Percentiles rank a stretch among this genome's conserved stretches.
These are phyloP conservation scores for Melieria picta DNA, from an alignment of 2,888 invertebrate genomes.

Conservation along the genomic window DNA sequence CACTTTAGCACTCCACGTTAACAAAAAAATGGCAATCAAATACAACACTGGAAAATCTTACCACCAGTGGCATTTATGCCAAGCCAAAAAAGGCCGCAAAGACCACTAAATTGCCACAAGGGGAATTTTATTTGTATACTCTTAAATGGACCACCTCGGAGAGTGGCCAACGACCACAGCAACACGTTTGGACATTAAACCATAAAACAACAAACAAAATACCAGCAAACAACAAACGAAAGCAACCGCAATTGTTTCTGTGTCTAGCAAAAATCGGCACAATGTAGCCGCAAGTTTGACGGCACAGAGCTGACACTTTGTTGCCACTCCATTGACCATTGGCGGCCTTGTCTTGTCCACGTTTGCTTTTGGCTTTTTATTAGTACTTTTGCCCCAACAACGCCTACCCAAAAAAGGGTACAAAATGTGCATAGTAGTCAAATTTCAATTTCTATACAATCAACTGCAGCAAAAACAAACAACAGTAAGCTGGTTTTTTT, in stretches of 20 bases:
- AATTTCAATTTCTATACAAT: too few relatives aligned
- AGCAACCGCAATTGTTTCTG: not conserved
- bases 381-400: too few relatives aligned
- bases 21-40: not conserved
- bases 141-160: not conserved
- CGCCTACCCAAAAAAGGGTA: too few relatives aligned
- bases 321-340: too few relatives aligned
- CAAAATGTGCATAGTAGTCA: too few relatives aligned
- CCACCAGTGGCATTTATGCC: constrained; percentile 1
- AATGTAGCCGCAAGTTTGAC: too few relatives aligned
- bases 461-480: too few relatives aligned
- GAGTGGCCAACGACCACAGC: not conserved
- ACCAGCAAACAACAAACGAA: constrained; percentile 6
- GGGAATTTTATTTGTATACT: not conserved
- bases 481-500: too few relatives aligned
- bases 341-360: too few relatives aligned
- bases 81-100: constrained; percentile 16
- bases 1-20: not conserved
- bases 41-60: not conserved
- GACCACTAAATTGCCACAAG: constrained; percentile 15
- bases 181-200: constrained; percentile 43
- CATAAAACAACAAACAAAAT: not conserved
- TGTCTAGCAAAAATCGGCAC: too few relatives aligned
- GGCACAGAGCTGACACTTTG: too few relatives aligned
- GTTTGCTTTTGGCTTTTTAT: too few relatives aligned